Evolutionary conservation across 2,888 invertebrate species (phyloP).

Genomic region (Epinotia brunnichana): DNA sequence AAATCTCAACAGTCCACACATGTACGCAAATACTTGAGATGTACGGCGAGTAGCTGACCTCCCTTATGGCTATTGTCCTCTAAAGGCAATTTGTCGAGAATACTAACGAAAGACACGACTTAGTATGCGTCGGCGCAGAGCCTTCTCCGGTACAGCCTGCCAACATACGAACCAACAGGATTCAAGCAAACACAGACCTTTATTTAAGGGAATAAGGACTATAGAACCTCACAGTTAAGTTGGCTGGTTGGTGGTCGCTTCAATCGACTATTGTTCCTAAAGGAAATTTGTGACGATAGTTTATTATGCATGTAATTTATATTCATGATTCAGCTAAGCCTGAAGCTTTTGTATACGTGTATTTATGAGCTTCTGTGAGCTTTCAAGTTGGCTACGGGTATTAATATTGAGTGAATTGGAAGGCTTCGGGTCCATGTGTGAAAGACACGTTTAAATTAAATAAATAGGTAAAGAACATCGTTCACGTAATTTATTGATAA

Average conservation of each 20-base stretch:
- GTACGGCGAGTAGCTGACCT: constrained; percentile 57
- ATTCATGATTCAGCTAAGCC: constrained; percentile 38
- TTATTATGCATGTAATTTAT: constrained; percentile 39
- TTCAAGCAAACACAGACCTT: constrained; percentile 8
- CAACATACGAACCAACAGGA: background rate
- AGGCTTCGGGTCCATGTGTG: background rate
- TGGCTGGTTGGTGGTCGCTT: constrained; percentile 45
- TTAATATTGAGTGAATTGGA: background rate
- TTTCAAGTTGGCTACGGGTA: constrained; percentile 7
- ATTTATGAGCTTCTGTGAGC: constrained; percentile 35
- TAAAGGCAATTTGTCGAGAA: constrained; percentile 74
- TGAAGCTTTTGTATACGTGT: constrained; percentile 27
- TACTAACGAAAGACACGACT: constrained; percentile 59
- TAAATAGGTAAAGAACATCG: background rate
- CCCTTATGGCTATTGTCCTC: constrained; percentile 60
- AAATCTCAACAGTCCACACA: constrained; percentile 24
- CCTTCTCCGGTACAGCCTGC: constrained; percentile 36
- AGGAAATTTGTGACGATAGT: constrained; percentile 42
- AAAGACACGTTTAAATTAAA: background rate
- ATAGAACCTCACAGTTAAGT: background rate
- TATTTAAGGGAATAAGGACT: background rate
- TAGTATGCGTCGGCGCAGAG: constrained; percentile 57
- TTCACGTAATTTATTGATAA: background rate
- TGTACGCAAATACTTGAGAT: constrained; percentile 54
- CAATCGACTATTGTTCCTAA: constrained; percentile 65